Evolutionary conservation across 2,113 vertebrate genomes (phyloP).

Genomic region (Tetrao urogallus): DNA sequence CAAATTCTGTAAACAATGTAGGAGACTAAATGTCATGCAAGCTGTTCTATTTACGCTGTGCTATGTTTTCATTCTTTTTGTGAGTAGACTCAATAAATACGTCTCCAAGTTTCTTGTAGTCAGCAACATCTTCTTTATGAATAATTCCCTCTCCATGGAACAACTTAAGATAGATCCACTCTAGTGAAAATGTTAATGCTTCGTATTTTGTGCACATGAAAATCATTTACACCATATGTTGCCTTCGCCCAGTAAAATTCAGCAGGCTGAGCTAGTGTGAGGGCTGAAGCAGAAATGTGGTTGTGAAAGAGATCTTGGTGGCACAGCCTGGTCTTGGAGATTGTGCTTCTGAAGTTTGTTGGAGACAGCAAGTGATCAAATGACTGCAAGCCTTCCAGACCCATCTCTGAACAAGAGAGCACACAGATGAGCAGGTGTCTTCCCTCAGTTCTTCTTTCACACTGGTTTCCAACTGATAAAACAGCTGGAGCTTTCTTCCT

Average conservation of each 20-base stretch:
- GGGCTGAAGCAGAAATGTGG: background rate
- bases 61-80: background rate
- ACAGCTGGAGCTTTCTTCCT: background rate
- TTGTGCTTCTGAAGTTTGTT: background rate
- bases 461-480: background rate
- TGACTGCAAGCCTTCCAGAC: background rate
- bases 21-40: background rate
- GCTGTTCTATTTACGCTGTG: conserved; percentile 9
- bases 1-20: background rate
- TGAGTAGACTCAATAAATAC: background rate
- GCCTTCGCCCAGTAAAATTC: background rate
- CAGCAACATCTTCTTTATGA: conserved; percentile 1
- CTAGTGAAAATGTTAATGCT: background rate
- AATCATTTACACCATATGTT: background rate
- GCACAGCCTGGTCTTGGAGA: background rate
- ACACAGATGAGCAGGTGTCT: background rate
- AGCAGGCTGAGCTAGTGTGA: background rate
- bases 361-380: background rate
- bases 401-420: background rate
- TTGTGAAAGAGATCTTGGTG: background rate
- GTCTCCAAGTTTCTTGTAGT: background rate
- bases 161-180: background rate
- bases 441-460: background rate
- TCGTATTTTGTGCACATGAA: background rate
- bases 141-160: background rate